Percentiles rank a stretch among this genome's conserved stretches.
These are phyloP conservation scores for Vultur gryphus DNA, from an alignment of 2,797 vertebrate species.

Conservation along the genomic window DNA sequence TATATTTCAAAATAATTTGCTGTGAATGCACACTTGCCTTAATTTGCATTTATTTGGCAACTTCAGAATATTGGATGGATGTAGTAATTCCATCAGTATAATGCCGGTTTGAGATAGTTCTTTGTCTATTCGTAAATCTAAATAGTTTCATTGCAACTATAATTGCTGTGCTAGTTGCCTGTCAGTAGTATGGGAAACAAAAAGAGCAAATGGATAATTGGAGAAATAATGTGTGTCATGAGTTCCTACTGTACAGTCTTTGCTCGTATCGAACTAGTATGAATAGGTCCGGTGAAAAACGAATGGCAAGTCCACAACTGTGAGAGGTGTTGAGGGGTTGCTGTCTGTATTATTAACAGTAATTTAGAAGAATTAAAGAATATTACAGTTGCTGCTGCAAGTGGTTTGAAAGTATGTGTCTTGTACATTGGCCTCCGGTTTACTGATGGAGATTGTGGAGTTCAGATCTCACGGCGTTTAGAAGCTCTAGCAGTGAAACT, in stretches of 20 bases:
- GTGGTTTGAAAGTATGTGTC: background rate
- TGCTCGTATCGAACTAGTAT: rapidly evolving
- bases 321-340: background rate
- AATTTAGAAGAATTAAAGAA: background rate
- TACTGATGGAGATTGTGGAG: background rate
- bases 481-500: background rate
- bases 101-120: background rate
- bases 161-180: background rate
- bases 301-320: rapidly evolving
- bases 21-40: background rate
- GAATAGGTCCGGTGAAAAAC: background rate
- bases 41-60: background rate
- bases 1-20: background rate
- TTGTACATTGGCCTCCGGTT: background rate
- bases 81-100: background rate
- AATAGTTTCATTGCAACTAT: background rate
- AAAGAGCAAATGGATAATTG: background rate
- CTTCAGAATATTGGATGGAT: background rate
- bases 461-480: background rate
- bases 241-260: background rate
- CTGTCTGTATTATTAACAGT: background rate
- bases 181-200: background rate
- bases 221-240: background rate
- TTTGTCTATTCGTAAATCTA: background rate
- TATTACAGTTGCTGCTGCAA: background rate